These are phyloP conservation scores for Pithys albifrons DNA, from an alignment of 2,113 vertebrate genomes.

Conservation along the genomic window DNA sequence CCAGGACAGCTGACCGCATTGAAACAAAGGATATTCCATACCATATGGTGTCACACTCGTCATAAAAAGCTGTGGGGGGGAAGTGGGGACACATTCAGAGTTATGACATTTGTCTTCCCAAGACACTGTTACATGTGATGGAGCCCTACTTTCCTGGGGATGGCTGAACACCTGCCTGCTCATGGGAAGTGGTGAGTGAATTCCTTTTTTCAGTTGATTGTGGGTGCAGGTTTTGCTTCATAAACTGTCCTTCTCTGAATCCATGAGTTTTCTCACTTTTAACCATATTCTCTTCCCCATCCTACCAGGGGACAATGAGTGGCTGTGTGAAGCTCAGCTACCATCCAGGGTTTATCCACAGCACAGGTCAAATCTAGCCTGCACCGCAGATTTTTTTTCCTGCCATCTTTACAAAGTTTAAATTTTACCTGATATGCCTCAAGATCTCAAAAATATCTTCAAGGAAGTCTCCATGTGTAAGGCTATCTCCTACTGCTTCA, in stretches of 20 bases:
- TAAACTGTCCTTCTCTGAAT: not conserved
- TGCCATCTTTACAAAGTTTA: not conserved
- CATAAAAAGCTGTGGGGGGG: not conserved
- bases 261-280: not conserved
- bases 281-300: not conserved
- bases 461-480: not conserved
- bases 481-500: not conserved
- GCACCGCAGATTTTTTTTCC: not conserved
- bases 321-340: not conserved
- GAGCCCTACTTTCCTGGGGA: not conserved
- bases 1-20: no score
- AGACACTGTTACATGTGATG: fast-evolving
- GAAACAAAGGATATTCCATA: no score
- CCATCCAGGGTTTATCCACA: not conserved
- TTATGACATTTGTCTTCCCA: not conserved
- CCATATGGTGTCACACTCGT: not conserved
- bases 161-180: not conserved
- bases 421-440: not conserved
- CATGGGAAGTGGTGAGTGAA: not conserved
- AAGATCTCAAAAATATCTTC: not conserved
- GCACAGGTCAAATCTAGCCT: not conserved
- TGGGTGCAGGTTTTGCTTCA: not conserved
- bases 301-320: not conserved
- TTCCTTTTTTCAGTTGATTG: not conserved
- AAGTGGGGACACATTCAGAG: fast-evolving